phyloP scores from a whole-genome alignment of 2,888 invertebrate genomes.

The Acleris laterana region DNA sequence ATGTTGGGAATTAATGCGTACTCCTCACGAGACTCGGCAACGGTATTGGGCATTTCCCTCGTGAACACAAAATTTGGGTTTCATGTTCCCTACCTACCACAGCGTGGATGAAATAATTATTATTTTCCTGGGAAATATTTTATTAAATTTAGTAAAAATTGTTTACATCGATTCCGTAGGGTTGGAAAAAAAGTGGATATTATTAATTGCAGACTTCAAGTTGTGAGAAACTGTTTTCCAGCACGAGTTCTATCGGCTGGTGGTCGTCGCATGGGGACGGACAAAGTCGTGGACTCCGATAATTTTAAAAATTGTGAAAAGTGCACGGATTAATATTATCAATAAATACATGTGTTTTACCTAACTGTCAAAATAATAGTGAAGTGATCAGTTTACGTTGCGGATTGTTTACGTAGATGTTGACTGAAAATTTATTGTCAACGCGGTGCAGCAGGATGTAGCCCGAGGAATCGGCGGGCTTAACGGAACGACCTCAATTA shows the following conservation, averaged over 20 bases:
- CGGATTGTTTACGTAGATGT: constrained; percentile 69
- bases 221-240: constrained; percentile 60
- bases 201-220: constrained; percentile 58
- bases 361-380: constrained; percentile 71
- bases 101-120: constrained; percentile 61
- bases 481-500: constrained; percentile 25
- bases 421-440: constrained; percentile 56
- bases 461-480: constrained; percentile 48
- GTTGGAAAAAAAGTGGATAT: constrained; percentile 60
- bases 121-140: constrained; percentile 46
- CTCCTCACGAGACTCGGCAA: constrained; percentile 86
- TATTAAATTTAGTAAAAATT: constrained; percentile 40
- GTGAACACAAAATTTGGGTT: constrained; percentile 83
- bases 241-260: constrained; percentile 46
- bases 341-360: constrained; percentile 46
- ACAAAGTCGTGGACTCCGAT: constrained; percentile 37
- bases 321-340: constrained; percentile 42
- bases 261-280: constrained; percentile 57
- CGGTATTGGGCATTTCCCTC: constrained; percentile 84
- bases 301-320: constrained; percentile 41
- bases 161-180: constrained; percentile 44
- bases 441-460: constrained; percentile 67
- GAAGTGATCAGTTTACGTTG: constrained; percentile 62
- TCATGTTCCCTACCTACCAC: constrained; percentile 73
- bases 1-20: constrained; percentile 83